Conservation (phyloP, 2,113 vertebrate species). For the Hucho hucho region DNA sequence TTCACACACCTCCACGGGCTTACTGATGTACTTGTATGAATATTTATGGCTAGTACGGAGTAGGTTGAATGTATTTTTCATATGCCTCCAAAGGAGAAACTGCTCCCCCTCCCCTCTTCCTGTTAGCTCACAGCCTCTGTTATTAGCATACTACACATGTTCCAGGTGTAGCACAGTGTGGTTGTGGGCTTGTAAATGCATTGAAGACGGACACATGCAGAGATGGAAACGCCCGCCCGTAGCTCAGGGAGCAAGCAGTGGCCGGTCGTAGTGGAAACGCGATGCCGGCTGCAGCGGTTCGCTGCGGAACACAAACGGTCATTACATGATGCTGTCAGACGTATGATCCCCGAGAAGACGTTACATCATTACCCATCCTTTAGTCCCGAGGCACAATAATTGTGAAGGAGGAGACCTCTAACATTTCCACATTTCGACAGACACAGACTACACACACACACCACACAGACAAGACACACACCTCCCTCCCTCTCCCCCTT, state of each 20-base stretch:
- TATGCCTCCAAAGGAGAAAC: too few relatives aligned
- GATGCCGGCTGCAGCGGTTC: not conserved
- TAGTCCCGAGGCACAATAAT: not conserved
- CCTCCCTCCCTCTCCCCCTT: not conserved
- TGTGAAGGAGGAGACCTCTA: not conserved
- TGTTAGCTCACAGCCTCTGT: too few relatives aligned
- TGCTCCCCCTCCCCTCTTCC: too few relatives aligned
- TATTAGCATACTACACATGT: too few relatives aligned
- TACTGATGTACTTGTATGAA: too few relatives aligned
- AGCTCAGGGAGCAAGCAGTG: too few relatives aligned
- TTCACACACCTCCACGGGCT: not conserved
- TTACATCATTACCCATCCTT: not conserved
- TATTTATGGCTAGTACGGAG: not conserved
- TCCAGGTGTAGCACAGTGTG: not conserved
- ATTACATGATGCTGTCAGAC: not conserved
- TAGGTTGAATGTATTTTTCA: too few relatives aligned
- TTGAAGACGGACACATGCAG: not conserved
- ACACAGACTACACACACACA: not conserved
- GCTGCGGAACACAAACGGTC: not conserved
- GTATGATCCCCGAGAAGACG: not conserved
- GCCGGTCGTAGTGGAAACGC: not conserved
- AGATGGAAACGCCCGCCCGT: not conserved
- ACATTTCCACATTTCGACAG: not conserved
- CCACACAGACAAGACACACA: not conserved
- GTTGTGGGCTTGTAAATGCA: too few relatives aligned